Conservation (phyloP, 1,140 invertebrate species). For the Drosophila busckii region DNA sequence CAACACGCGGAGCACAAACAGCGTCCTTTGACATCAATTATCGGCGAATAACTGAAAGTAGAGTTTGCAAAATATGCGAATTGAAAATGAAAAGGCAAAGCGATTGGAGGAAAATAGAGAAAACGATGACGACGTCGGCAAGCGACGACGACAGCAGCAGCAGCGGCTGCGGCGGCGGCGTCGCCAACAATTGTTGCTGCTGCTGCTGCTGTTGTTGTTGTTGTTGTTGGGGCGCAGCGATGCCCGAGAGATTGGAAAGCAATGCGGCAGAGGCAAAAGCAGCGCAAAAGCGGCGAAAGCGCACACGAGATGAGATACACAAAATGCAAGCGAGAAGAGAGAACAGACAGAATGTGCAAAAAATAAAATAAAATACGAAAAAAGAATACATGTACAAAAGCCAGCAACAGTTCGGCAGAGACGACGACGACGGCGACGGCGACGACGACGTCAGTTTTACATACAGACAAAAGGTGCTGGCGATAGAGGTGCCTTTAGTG, state of each 20-base stretch:
- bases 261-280: conserved; percentile 40
- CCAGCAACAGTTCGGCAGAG: conserved; percentile 46
- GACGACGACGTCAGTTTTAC: conserved; percentile 31
- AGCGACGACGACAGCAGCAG: conserved; percentile 24
- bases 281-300: conserved; percentile 62
- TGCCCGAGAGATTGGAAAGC: conserved; percentile 71
- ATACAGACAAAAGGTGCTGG: conserved; percentile 5
- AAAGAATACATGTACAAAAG: conserved; percentile 11
- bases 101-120: conserved; percentile 79
- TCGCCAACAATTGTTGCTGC: conserved; percentile 28
- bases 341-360: conserved; percentile 71
- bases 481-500: background rate
- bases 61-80: conserved; percentile 79
- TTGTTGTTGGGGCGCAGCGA: conserved; percentile 46
- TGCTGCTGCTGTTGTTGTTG: conserved; percentile 31
- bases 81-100: conserved; percentile 78
- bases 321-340: conserved; percentile 76
- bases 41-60: conserved; percentile 79
- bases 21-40: conserved; percentile 79
- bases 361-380: conserved; percentile 42
- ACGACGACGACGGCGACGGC: conserved; percentile 10
- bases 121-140: conserved; percentile 60
- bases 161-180: conserved; percentile 11
- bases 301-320: conserved; percentile 75
- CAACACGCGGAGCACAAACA: conserved; percentile 62